These are phyloP conservation scores for Ephialtes manifestator DNA, from an alignment of 2,888 invertebrate species.

Conservation along the genomic window DNA sequence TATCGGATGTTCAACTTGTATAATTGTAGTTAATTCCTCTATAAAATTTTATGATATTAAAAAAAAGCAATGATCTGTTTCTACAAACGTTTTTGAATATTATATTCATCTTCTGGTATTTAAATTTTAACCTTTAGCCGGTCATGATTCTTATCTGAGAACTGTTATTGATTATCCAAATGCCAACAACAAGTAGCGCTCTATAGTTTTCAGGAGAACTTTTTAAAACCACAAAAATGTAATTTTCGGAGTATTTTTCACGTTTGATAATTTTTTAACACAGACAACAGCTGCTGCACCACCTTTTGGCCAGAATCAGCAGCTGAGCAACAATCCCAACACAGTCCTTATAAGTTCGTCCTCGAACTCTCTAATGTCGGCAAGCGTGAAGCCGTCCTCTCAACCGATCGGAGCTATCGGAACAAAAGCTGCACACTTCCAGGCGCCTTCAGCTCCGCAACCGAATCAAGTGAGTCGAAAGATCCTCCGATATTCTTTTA, in stretches of 20 bases:
- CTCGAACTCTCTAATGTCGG: slow-evolving; percentile 95
- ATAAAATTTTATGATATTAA: too few relatives aligned
- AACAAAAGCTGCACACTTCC: slow-evolving; percentile 88
- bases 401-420: slow-evolving; percentile 95
- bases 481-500: background rate
- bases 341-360: slow-evolving; percentile 96
- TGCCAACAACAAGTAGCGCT: too few relatives aligned
- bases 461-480: slow-evolving; percentile 84
- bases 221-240: background rate
- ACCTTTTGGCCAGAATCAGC: slow-evolving; percentile 93
- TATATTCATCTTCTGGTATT: too few relatives aligned
- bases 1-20: too few relatives aligned
- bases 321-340: slow-evolving; percentile 93
- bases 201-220: background rate
- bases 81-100: too few relatives aligned
- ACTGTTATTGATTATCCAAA: too few relatives aligned
- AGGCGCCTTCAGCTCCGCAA: slow-evolving; percentile 87
- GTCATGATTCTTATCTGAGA: too few relatives aligned
- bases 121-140: too few relatives aligned
- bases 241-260: background rate
- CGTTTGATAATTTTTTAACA: slow-evolving; percentile 30
- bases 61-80: too few relatives aligned
- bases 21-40: too few relatives aligned
- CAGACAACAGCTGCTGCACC: slow-evolving; percentile 87
- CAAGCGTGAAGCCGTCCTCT: slow-evolving; percentile 93